These are phyloP conservation scores for Eurypyga helias DNA, from an alignment of 2,113 vertebrate genomes.

Conservation along the genomic window DNA sequence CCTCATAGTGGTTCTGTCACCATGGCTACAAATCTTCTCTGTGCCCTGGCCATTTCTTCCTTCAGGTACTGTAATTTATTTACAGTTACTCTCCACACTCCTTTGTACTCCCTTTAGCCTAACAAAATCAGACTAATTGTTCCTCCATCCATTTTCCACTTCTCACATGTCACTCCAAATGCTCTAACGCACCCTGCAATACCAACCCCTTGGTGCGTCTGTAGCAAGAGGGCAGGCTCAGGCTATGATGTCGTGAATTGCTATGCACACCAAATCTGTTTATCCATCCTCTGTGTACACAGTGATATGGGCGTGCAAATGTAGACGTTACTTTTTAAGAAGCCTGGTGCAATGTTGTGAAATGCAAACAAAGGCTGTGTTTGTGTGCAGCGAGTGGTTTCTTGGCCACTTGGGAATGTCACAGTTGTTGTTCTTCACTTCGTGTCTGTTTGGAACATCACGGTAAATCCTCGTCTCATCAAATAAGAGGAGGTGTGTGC, in stretches of 20 bases:
- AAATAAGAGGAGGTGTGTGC: not conserved
- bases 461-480: fast-evolving
- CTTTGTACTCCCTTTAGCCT: not conserved
- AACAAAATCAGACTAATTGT: not conserved
- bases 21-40: not conserved
- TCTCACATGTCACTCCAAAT: not conserved
- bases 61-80: not conserved
- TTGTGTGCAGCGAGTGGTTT: not conserved
- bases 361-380: not conserved
- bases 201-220: not conserved
- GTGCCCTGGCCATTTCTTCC: not conserved
- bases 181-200: not conserved
- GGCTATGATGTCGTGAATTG: not conserved
- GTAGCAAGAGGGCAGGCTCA: not conserved
- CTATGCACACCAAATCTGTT: not conserved
- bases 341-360: not conserved
- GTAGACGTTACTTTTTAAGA: not conserved
- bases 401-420: not conserved
- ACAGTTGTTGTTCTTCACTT: not conserved
- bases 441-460: not conserved
- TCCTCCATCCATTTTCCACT: not conserved
- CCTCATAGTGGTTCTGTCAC: not conserved
- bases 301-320: not conserved
- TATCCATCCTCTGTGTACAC: not conserved
- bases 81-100: not conserved